Conservation (phyloP, 2,797 vertebrate genomes). For the Acanthis flammea region DNA sequence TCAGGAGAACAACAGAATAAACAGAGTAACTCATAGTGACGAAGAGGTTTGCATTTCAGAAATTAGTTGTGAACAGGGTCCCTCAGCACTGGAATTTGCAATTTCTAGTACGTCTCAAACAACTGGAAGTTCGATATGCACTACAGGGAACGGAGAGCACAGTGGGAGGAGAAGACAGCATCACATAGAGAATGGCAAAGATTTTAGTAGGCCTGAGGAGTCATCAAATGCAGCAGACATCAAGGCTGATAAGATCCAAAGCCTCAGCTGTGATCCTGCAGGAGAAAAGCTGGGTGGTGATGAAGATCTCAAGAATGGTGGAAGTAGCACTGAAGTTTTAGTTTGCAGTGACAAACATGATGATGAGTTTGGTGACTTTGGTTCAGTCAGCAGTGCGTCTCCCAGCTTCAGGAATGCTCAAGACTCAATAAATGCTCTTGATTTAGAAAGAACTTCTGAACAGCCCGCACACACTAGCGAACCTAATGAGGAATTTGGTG, state of each 20-base stretch:
- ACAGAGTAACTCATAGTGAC: slow-evolving; percentile 50
- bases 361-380: slow-evolving; percentile 86
- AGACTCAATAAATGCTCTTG: slow-evolving; percentile 65
- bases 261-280: slow-evolving; percentile 25
- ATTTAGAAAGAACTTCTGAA: slow-evolving; percentile 76
- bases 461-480: slow-evolving; percentile 51
- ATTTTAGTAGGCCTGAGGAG: slow-evolving; percentile 27
- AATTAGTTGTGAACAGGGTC: slow-evolving; percentile 52
- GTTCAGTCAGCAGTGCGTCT: slow-evolving; percentile 75
- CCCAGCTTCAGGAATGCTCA: slow-evolving; percentile 69
- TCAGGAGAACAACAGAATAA: slow-evolving; percentile 73
- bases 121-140: slow-evolving; percentile 65
- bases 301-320: slow-evolving; percentile 52
- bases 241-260: slow-evolving; percentile 38
- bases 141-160: slow-evolving; percentile 54
- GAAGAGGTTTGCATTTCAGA: slow-evolving; percentile 64
- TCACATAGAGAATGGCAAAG: slow-evolving; percentile 33
- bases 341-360: slow-evolving; percentile 67
- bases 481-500: slow-evolving; percentile 69
- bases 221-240: slow-evolving; percentile 35
- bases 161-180: slow-evolving; percentile 6
- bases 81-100: slow-evolving; percentile 59
- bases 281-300: slow-evolving; percentile 34
- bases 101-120: slow-evolving; percentile 35
- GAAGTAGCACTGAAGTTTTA: slow-evolving; percentile 62